A percentile compares a stretch with the other conserved stretches of the same genome.
Conservation (phyloP, 1,140 invertebrate genomes). For the Pachypsylla venusta region DNA sequence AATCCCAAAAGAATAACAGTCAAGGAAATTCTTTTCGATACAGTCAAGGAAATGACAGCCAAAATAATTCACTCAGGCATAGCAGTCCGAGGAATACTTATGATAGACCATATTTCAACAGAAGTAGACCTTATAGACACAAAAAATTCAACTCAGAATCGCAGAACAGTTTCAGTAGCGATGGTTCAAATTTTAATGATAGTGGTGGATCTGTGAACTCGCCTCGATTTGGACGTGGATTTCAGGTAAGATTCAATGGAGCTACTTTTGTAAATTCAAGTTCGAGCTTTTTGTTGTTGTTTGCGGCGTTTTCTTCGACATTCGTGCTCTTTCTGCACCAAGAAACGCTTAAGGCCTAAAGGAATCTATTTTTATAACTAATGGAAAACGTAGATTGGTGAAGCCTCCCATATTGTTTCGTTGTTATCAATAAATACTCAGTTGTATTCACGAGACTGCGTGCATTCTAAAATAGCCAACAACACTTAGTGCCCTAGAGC, state of each 20-base stretch:
- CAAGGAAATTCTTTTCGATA: not conserved
- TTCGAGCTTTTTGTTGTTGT: not conserved
- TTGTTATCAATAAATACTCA: too few species aligned
- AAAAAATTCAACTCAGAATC: not conserved
- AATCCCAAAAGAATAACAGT: too few species aligned
- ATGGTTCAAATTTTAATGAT: not conserved
- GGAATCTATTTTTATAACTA: not conserved
- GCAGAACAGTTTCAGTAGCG: not conserved
- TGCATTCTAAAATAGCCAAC: too few species aligned
- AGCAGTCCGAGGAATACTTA: slow-evolving; percentile 1
- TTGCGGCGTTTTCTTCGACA: not conserved
- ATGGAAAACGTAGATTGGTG: too few species aligned
- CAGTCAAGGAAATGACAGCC: too few species aligned
- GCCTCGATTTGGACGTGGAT: not conserved
- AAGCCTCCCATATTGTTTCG: too few species aligned
- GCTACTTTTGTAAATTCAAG: too few species aligned
- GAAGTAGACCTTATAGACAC: not conserved
- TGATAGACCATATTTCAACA: not conserved
- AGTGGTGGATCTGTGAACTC: not conserved
- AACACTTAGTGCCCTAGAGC: too few species aligned
- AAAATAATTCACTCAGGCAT: not conserved
- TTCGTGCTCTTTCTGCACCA: not conserved
- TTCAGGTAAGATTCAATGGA: not conserved
- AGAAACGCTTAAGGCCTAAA: not conserved
- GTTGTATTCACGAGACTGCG: too few species aligned